A percentile compares a stretch with the other conserved stretches of the same genome.
These are phyloP conservation scores for Liparis tanakae DNA, from an alignment of 2,797 vertebrate genomes.

Conservation along the genomic window DNA sequence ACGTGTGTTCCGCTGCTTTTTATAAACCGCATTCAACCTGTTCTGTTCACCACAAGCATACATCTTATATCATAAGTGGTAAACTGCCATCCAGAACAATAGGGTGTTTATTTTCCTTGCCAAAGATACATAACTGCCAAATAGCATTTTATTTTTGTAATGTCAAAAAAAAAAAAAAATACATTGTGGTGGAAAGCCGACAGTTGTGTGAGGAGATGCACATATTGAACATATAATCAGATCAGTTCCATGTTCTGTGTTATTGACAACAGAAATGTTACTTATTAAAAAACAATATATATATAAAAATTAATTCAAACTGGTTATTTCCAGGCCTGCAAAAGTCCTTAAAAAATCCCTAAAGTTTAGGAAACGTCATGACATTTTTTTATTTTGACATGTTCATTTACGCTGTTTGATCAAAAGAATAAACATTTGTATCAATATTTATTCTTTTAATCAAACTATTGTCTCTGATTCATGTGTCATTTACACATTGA, in stretches of 20 bases:
- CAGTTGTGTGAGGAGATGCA: not conserved
- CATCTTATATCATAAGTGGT: constrained; percentile 36
- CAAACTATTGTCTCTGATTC: too few relatives aligned
- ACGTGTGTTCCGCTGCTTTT: constrained; percentile 65
- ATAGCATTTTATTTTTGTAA: constrained; percentile 5
- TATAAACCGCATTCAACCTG: constrained; percentile 76
- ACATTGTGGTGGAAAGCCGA: not conserved
- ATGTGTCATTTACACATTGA: too few relatives aligned
- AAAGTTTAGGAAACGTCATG: too few relatives aligned
- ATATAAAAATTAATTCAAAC: too few relatives aligned
- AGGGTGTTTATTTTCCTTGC: constrained; percentile 47
- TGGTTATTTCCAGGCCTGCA: too few relatives aligned
- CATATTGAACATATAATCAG: not conserved
- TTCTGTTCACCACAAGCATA: constrained; percentile 63
- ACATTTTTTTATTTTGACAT: too few relatives aligned
- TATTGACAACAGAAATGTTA: not conserved
- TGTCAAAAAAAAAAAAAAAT: constrained; percentile 13
- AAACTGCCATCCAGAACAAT: constrained; percentile 59
- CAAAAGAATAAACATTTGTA: too few relatives aligned
- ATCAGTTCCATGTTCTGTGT: not conserved
- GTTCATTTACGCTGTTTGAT: too few relatives aligned
- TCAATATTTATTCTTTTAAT: too few relatives aligned
- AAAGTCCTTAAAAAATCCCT: too few relatives aligned
- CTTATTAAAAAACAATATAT: too few relatives aligned
- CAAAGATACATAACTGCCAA: constrained; percentile 39